Percentiles rank a stretch among this genome's conserved stretches.
phyloP scores from a whole-genome alignment of 2,888 invertebrate species.

The Orchestes rusci region DNA sequence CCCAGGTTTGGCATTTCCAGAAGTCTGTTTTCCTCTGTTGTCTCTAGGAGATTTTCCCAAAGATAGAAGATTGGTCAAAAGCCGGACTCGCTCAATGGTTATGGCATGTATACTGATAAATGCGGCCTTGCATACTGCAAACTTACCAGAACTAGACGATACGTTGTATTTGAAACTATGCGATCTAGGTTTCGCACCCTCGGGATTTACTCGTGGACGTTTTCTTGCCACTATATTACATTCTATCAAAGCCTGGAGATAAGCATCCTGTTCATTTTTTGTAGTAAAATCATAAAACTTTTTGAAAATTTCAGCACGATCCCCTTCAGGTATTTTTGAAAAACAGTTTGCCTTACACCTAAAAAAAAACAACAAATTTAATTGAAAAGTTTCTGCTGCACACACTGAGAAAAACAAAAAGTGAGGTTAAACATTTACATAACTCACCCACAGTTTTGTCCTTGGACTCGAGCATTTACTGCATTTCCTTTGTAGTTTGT shows the following conservation, averaged over 20 bases:
- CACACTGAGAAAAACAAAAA: no score
- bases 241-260: neutral
- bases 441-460: no score
- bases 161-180: neutral
- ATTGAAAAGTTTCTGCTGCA: no score
- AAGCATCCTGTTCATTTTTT: neutral
- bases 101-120: neutral
- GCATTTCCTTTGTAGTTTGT: no score
- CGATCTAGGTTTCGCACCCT: neutral
- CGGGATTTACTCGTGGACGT: neutral
- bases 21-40: neutral
- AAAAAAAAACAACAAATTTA: neutral
- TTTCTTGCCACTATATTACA: neutral
- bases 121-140: neutral
- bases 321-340: neutral
- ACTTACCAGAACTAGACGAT: neutral
- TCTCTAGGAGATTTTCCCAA: constrained; percentile 2
- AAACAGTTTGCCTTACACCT: neutral
- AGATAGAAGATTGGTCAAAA: neutral
- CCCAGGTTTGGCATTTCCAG: constrained; percentile 1
- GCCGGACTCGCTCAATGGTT: neutral
- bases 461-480: no score
- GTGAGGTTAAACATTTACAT: no score
- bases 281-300: neutral
- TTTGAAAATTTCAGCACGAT: neutral